A percentile compares a stretch with the other conserved stretches of the same genome.
Evolutionary conservation across 2,797 vertebrate species (phyloP).

Genomic region (Hafferia zeledoni): DNA sequence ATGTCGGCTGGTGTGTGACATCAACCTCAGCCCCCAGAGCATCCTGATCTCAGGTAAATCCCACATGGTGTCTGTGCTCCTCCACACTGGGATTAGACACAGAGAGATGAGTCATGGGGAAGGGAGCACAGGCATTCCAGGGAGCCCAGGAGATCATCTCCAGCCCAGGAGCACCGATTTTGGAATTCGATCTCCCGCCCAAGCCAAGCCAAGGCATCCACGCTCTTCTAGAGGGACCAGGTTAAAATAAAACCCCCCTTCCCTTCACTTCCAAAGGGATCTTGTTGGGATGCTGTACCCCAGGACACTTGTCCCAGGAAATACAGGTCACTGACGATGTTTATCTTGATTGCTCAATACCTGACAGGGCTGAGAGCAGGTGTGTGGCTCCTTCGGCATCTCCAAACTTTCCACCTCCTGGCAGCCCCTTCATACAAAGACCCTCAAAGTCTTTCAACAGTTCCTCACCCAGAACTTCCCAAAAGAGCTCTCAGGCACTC

Average conservation of each 20-base stretch:
- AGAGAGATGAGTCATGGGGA: accelerated
- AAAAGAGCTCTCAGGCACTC: not conserved
- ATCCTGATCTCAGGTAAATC: accelerated
- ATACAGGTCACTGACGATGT: not conserved
- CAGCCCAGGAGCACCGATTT: not conserved
- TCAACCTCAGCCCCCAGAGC: not conserved
- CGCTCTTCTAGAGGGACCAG: not conserved
- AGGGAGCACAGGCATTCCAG: not conserved
- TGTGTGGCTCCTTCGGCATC: not conserved
- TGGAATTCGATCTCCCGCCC: not conserved
- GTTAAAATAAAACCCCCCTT: not conserved
- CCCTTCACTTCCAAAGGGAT: not conserved
- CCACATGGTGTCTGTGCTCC: accelerated
- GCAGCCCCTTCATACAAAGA: not conserved
- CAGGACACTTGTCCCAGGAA: not conserved
- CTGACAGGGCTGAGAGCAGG: not conserved
- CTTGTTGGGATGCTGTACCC: not conserved
- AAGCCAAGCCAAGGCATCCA: not conserved
- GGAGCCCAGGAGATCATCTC: not conserved
- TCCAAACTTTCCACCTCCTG: not conserved
- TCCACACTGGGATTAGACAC: too few species aligned
- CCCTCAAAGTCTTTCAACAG: not conserved
- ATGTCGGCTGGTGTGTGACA: accelerated
- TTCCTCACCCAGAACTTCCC: not conserved
- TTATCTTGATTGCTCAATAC: not conserved